Conservation (phyloP, 2,797 vertebrate genomes). For the Scolopax bukidnonensis region DNA sequence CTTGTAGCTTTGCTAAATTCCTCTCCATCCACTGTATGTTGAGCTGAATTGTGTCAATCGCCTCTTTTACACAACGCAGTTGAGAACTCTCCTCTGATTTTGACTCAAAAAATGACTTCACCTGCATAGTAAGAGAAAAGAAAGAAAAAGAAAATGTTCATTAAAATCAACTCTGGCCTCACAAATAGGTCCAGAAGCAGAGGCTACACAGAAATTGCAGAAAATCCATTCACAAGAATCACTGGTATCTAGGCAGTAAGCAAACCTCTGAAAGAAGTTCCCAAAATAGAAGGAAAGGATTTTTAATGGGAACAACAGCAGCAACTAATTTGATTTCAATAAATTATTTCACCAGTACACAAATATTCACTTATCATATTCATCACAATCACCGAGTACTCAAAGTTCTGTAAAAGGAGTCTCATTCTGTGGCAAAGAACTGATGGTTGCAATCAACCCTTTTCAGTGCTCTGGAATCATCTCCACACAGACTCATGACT, state of each 20-base stretch:
- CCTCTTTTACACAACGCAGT: constrained; percentile 87
- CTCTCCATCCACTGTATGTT: constrained; percentile 91
- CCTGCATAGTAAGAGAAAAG: constrained; percentile 74
- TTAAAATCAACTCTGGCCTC: not conserved
- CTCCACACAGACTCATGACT: not conserved
- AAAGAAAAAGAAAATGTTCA: not conserved
- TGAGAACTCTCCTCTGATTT: constrained; percentile 86
- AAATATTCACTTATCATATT: not conserved
- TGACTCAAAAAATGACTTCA: constrained; percentile 88
- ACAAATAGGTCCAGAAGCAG: not conserved
- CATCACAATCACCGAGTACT: not conserved
- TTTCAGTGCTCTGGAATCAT: not conserved
- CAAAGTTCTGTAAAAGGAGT: not conserved
- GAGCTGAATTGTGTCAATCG: constrained; percentile 88
- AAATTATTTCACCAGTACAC: not conserved
- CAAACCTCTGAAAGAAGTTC: not conserved
- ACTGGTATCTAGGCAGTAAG: not conserved
- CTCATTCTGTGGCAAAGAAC: not conserved
- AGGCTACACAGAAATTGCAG: not conserved
- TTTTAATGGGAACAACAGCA: not conserved
- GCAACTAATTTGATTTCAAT: not conserved
- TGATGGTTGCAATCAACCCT: not conserved
- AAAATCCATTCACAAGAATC: not conserved
- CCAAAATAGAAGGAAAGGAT: not conserved
- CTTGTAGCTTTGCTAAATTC: constrained; percentile 79